Percentiles rank a stretch among this genome's conserved stretches.
phyloP scores from a whole-genome alignment of 2,113 vertebrate genomes.

The Plecturocebus donacophilus region DNA sequence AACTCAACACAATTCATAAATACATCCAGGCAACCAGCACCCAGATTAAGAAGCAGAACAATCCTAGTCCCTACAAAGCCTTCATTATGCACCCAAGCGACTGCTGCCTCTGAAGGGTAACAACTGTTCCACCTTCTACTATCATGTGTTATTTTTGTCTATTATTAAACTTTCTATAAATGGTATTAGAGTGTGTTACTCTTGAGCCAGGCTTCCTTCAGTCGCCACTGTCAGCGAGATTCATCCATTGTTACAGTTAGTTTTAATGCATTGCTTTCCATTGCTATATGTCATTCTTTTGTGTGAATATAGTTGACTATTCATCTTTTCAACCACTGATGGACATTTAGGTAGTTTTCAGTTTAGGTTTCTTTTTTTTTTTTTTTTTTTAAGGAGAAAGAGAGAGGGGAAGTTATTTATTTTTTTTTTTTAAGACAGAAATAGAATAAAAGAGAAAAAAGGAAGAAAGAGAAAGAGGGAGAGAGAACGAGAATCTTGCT shows the following conservation, averaged over 20 bases:
- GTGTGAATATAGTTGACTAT: not conserved
- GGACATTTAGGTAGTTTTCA: not conserved
- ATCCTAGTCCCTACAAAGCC: fast-evolving
- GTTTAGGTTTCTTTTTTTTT: not conserved
- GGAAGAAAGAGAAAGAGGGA: no score
- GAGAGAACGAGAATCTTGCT: no score
- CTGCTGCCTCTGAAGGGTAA: not conserved
- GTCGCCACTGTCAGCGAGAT: not conserved
- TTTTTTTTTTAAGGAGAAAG: no score
- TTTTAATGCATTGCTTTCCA: not conserved
- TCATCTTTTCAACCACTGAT: not conserved
- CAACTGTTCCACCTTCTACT: not conserved
- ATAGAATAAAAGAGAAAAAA: no score
- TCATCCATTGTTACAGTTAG: not conserved
- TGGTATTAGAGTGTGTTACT: not conserved
- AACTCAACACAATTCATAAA: not conserved
- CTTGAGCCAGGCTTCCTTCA: not conserved
- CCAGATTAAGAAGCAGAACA: not conserved
- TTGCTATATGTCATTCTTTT: not conserved
- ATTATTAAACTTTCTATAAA: not conserved
- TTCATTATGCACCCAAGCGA: not conserved
- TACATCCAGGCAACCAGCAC: no score
- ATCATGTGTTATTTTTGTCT: not conserved
- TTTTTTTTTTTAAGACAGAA: no score
- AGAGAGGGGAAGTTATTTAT: no score